Percentiles rank a stretch among this genome's conserved stretches.
Conservation (phyloP, 2,797 vertebrate genomes). For the Pipistrellus pygmaeus region DNA sequence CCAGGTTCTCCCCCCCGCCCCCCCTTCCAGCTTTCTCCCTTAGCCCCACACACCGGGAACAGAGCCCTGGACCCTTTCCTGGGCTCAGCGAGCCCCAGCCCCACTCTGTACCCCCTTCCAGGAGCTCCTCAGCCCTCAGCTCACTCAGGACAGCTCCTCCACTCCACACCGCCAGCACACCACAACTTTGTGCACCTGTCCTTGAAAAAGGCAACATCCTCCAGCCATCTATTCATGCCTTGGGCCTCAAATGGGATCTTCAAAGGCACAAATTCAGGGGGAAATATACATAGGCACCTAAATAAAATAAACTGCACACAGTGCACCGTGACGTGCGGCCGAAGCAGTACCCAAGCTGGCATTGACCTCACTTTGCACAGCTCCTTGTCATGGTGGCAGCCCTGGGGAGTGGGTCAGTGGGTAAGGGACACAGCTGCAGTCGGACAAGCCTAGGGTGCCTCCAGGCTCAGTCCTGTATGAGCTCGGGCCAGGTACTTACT, state of each 20-base stretch:
- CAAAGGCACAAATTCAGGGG: not conserved
- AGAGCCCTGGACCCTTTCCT: not conserved
- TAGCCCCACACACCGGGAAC: too few relatives aligned
- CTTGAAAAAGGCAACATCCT: not conserved
- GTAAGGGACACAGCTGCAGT: not conserved
- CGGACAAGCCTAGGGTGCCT: too few relatives aligned
- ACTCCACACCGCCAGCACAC: fast-evolving
- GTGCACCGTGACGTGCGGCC: too few relatives aligned
- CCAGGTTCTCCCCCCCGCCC: not conserved
- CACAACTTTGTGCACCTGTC: too few relatives aligned
- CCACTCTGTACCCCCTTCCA: not conserved
- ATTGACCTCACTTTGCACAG: not conserved
- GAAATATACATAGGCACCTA: not conserved
- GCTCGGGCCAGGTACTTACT: not conserved
- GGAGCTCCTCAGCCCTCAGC: not conserved
- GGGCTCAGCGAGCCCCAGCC: not conserved
- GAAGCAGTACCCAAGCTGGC: not conserved
- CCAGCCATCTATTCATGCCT: not conserved
- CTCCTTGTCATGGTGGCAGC: not conserved
- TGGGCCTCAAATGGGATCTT: not conserved
- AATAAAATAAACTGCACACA: not conserved
- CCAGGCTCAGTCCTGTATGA: not conserved
- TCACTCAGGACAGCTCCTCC: not conserved
- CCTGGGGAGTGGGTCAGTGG: not conserved
- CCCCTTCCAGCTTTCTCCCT: not conserved